Evolutionary conservation across 2,113 vertebrate genomes (phyloP).

Genomic region (Chinchilla lanigera): DNA sequence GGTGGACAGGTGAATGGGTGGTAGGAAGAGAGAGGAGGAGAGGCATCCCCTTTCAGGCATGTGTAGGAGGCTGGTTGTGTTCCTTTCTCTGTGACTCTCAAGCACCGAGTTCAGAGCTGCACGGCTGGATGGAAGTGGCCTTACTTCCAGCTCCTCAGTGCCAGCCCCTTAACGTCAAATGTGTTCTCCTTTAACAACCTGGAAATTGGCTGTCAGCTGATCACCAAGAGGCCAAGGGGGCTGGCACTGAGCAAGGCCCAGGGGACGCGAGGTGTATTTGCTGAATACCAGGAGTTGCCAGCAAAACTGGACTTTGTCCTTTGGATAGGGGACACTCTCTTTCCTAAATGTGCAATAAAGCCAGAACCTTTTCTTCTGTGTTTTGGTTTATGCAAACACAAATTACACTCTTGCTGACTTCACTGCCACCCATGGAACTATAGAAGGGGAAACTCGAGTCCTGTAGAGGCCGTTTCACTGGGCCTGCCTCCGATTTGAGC

Average conservation of each 20-base stretch:
- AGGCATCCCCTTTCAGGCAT: background rate
- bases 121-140: background rate
- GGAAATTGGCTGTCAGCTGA: background rate
- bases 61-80: background rate
- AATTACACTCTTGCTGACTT: constrained; percentile 58
- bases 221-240: background rate
- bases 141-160: background rate
- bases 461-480: constrained; percentile 38
- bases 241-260: background rate
- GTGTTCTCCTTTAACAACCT: constrained; percentile 5
- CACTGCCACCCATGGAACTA: constrained; percentile 62
- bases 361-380: constrained; percentile 61
- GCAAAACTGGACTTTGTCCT: constrained; percentile 36
- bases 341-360: background rate
- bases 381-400: constrained; percentile 70
- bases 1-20: background rate
- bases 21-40: background rate
- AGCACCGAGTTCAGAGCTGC: background rate
- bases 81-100: constrained; percentile 42
- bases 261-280: background rate
- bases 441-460: constrained; percentile 67
- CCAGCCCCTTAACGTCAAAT: background rate
- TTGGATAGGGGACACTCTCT: background rate
- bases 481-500: constrained; percentile 33
- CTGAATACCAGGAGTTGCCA: background rate